These are phyloP conservation scores for Dicyrtomina minuta DNA, from an alignment of 2,888 invertebrate species.

Conservation along the genomic window DNA sequence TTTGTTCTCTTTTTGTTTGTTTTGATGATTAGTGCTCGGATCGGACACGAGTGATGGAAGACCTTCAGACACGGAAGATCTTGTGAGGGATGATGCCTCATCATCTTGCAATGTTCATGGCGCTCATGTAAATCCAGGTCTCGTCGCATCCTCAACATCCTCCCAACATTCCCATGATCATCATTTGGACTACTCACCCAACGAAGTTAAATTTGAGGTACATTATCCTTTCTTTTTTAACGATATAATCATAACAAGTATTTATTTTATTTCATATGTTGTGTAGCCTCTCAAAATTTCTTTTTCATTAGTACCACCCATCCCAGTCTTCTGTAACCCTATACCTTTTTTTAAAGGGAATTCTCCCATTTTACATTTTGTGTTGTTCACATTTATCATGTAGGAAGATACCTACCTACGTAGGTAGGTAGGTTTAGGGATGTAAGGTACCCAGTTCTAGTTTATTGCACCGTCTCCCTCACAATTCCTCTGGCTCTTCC, in stretches of 20 bases:
- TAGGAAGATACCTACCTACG: too few species aligned
- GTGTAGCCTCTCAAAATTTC: neutral
- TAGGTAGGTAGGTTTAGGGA: too few species aligned
- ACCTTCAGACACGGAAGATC: conserved; percentile 70
- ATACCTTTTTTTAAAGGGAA: too few species aligned
- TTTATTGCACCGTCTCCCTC: too few species aligned
- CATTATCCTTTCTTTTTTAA: conserved; percentile 30
- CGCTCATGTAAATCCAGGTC: conserved; percentile 50
- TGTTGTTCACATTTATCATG: too few species aligned
- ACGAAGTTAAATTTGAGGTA: conserved; percentile 60
- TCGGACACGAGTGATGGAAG: conserved; percentile 60
- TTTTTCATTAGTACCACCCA: too few species aligned
- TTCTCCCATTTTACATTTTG: too few species aligned
- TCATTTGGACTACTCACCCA: conserved; percentile 55
- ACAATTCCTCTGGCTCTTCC: too few species aligned
- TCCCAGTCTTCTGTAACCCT: too few species aligned
- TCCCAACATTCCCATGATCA: conserved; percentile 51
- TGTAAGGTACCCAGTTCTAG: too few species aligned
- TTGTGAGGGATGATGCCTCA: conserved; percentile 59
- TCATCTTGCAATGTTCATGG: conserved; percentile 52
- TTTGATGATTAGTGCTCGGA: conserved; percentile 62
- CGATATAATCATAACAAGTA: too few species aligned
- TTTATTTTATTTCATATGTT: neutral
- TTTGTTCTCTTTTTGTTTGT: conserved; percentile 13
- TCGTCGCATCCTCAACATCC: conserved; percentile 44